These are phyloP conservation scores for Sminthopsis crassicaudata DNA, from an alignment of 2,113 vertebrate genomes.

Conservation along the genomic window DNA sequence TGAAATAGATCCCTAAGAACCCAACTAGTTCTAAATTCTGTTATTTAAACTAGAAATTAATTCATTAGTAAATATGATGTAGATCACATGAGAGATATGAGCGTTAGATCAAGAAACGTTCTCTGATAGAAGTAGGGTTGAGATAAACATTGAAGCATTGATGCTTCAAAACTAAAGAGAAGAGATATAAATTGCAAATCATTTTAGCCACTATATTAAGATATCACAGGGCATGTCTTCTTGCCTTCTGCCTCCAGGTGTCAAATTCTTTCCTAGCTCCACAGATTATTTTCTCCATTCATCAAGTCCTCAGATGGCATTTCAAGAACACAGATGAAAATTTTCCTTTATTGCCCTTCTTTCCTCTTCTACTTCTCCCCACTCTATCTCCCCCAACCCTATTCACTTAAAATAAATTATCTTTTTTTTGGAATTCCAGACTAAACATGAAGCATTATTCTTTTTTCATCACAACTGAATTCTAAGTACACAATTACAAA, in stretches of 20 bases:
- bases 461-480: constrained; percentile 80
- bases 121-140: not conserved
- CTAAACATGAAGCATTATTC: constrained; percentile 74
- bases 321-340: constrained; percentile 71
- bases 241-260: not conserved
- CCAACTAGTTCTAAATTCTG: not conserved
- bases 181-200: not conserved
- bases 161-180: not conserved
- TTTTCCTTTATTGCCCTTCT: constrained; percentile 59
- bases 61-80: not conserved
- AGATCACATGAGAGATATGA: not conserved
- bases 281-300: constrained; percentile 52
- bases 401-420: constrained; percentile 83
- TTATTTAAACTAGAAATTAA: not conserved
- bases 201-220: not conserved
- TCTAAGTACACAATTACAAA: constrained; percentile 85
- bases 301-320: constrained; percentile 71
- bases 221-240: not conserved
- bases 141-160: not conserved
- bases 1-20: not conserved
- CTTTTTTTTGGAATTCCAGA: constrained; percentile 80
- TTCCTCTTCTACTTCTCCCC: not conserved
- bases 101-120: not conserved
- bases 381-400: not conserved
- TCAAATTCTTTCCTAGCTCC: constrained; percentile 44